phyloP scores from a whole-genome alignment of 2,113 vertebrate species.

The Pitta sordida region DNA sequence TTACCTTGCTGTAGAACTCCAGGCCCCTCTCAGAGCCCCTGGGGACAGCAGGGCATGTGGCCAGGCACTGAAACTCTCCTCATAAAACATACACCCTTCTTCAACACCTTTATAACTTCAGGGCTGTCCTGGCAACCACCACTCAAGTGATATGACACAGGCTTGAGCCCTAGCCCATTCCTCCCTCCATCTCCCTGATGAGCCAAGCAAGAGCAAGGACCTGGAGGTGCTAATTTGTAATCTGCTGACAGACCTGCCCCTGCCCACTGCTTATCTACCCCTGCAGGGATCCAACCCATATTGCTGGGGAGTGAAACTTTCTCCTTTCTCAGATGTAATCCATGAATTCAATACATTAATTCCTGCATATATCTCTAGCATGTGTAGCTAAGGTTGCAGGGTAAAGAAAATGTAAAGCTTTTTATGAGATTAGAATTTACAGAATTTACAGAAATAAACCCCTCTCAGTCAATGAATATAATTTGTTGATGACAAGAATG shows the following conservation, averaged over 20 bases:
- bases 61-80: background rate
- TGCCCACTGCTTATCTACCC: background rate
- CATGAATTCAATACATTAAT: background rate
- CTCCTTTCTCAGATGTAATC: background rate
- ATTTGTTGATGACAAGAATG: background rate
- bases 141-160: background rate
- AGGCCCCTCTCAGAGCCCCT: background rate
- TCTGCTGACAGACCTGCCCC: background rate
- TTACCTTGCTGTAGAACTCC: background rate
- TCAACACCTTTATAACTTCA: background rate
- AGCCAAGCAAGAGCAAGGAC: background rate
- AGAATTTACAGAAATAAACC: background rate
- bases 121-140: background rate
- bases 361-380: background rate
- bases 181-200: background rate
- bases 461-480: background rate
- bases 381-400: background rate
- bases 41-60: background rate
- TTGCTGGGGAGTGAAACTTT: background rate
- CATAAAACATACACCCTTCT: background rate
- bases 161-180: no score
- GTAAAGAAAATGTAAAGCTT: background rate
- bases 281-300: background rate
- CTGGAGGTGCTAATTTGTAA: background rate
- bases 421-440: background rate